Evolutionary conservation across 2,888 invertebrate genomes (phyloP).

Genomic region (Gibbula magus): DNA sequence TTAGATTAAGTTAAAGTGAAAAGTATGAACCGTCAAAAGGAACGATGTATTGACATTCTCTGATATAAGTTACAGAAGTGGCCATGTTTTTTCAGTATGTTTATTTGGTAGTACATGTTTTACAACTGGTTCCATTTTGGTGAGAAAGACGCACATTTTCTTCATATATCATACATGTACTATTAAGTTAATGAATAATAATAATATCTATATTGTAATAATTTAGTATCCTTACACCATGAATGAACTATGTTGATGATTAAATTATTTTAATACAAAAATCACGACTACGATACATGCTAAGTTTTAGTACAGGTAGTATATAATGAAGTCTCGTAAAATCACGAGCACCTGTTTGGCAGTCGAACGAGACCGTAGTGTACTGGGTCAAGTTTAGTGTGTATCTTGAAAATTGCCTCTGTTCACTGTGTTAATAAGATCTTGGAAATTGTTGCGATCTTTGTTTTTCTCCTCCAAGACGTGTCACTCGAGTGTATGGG

Average conservation of each 20-base stretch:
- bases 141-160: no score
- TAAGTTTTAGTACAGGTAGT: no score
- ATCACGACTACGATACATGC: no score
- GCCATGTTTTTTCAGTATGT: background rate
- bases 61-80: background rate
- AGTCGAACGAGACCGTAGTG: background rate
- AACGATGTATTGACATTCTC: background rate
- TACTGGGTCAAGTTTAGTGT: background rate
- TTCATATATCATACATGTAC: no score
- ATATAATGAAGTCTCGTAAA: background rate
- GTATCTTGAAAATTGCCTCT: background rate
- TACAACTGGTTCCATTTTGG: background rate
- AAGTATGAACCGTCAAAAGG: background rate
- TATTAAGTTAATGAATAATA: no score
- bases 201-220: no score
- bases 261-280: no score
- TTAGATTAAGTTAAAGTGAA: background rate
- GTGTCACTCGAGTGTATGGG: conserved; percentile 57
- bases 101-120: background rate
- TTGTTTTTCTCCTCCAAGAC: background rate
- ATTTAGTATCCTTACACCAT: no score
- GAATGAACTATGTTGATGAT: no score
- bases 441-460: background rate
- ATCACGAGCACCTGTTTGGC: background rate
- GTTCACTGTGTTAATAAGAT: no score